Percentiles rank a stretch among this genome's conserved stretches.
phyloP scores from a whole-genome alignment of 2,113 vertebrate species.

The Crotophaga sulcirostris region DNA sequence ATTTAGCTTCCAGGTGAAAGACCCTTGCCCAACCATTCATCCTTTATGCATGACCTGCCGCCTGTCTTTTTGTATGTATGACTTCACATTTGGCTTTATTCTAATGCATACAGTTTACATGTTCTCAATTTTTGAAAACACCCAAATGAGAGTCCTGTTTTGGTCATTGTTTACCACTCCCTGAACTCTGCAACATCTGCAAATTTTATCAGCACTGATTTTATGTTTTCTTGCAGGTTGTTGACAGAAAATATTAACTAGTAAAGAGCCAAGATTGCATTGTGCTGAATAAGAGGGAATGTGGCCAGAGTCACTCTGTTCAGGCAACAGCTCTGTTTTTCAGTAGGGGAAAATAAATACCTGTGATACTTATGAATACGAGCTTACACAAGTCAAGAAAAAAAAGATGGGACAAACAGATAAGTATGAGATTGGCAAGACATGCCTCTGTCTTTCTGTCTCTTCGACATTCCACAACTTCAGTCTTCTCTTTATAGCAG shows the following conservation, averaged over 20 bases:
- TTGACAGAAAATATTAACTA: constrained; percentile 67
- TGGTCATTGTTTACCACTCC: constrained; percentile 69
- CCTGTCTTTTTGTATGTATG: not conserved
- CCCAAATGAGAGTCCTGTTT: constrained; percentile 57
- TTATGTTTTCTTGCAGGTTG: constrained; percentile 63
- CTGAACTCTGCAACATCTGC: constrained; percentile 67
- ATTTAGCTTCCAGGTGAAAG: constrained; percentile 43
- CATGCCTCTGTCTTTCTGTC: not conserved
- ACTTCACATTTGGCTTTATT: constrained; percentile 62
- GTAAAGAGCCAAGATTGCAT: constrained; percentile 42
- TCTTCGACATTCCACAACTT: not conserved
- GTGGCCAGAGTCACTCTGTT: constrained; percentile 32
- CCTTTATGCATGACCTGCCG: not conserved
- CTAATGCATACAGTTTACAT: constrained; percentile 19
- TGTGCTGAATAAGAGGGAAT: constrained; percentile 50
- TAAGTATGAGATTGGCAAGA: constrained; percentile 41
- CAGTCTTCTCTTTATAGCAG: not conserved
- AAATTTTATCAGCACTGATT: constrained; percentile 61
- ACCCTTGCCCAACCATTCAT: not conserved
- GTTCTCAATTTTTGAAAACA: constrained; percentile 58
- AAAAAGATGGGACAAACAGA: constrained; percentile 51
- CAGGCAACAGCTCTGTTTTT: constrained; percentile 54
- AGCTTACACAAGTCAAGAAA: constrained; percentile 34
- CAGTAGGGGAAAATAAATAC: constrained; percentile 42
- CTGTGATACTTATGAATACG: constrained; percentile 18